phyloP scores from a whole-genome alignment of 2,113 vertebrate genomes.

The Hippopotamus amphibius region DNA sequence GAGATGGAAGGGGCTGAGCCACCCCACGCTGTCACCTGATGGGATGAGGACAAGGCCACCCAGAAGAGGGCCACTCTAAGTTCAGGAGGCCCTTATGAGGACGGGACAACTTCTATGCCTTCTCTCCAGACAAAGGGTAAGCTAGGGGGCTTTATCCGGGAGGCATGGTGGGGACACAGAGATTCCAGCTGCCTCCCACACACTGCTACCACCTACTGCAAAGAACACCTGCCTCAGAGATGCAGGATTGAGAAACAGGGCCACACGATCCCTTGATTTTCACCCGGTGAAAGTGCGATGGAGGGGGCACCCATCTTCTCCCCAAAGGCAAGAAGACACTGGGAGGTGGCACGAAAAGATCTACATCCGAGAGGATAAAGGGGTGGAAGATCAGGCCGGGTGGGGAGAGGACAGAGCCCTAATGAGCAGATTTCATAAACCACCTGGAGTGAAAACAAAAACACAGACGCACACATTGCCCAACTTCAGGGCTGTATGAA shows the following conservation, averaged over 20 bases:
- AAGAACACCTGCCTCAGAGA: neutral
- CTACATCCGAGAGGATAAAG: neutral
- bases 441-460: slow-evolving; percentile 75
- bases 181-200: neutral
- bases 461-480: slow-evolving; percentile 76
- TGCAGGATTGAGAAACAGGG: neutral
- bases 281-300: neutral
- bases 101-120: neutral
- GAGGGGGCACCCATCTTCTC: neutral
- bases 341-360: neutral
- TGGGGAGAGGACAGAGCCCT: slow-evolving; percentile 47
- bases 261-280: neutral
- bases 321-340: neutral
- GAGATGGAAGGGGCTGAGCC: neutral
- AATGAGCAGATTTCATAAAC: slow-evolving; percentile 80
- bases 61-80: neutral
- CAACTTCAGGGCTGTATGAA: slow-evolving; percentile 74
- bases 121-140: neutral
- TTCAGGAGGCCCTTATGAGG: neutral
- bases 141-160: neutral
- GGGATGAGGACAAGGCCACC: neutral
- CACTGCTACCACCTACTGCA: neutral
- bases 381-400: neutral
- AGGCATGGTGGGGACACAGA: neutral
- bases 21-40: neutral